Evolutionary conservation across 2,888 invertebrate genomes (phyloP).

Genomic region (Athalia circularis): DNA sequence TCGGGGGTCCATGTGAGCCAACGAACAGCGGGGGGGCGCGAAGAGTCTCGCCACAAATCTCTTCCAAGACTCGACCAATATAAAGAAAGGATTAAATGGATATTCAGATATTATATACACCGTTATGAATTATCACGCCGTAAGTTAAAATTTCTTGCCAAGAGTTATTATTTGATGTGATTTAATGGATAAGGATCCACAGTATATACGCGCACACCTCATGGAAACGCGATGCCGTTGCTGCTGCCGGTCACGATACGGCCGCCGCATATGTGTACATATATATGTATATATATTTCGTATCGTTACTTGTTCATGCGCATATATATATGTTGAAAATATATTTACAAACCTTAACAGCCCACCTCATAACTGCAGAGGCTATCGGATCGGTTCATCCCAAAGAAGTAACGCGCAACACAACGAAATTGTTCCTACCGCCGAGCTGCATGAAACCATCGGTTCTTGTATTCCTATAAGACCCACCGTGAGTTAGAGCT

Average conservation of each 20-base stretch:
- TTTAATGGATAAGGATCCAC: conserved; percentile 59
- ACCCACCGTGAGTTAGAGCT: conserved; percentile 10
- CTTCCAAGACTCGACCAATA: conserved; percentile 55
- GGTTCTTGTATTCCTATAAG: not conserved
- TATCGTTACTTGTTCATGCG: too few species aligned
- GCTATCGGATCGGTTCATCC: too few species aligned
- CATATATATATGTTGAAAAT: too few species aligned
- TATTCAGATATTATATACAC: conserved; percentile 62
- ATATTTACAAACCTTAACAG: too few species aligned
- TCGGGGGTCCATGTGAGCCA: conserved; percentile 24
- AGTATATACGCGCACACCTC: conserved; percentile 7
- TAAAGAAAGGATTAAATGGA: conserved; percentile 67
- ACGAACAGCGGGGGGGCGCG: conserved; percentile 36
- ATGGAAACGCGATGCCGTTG: too few species aligned
- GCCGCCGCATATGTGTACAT: too few species aligned
- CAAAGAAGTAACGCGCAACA: too few species aligned
- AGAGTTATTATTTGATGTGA: conserved; percentile 65
- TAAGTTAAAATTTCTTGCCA: conserved; percentile 57
- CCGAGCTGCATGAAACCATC: too few species aligned
- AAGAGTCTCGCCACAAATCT: conserved; percentile 62
- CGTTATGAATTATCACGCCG: conserved; percentile 66
- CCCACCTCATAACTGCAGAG: too few species aligned
- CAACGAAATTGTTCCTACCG: too few species aligned
- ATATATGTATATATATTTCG: too few species aligned
- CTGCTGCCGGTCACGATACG: too few species aligned